Percentiles rank a stretch among this genome's conserved stretches.
Evolutionary conservation across 2,888 invertebrate species (phyloP).

Genomic region (Deilephila elpenor): DNA sequence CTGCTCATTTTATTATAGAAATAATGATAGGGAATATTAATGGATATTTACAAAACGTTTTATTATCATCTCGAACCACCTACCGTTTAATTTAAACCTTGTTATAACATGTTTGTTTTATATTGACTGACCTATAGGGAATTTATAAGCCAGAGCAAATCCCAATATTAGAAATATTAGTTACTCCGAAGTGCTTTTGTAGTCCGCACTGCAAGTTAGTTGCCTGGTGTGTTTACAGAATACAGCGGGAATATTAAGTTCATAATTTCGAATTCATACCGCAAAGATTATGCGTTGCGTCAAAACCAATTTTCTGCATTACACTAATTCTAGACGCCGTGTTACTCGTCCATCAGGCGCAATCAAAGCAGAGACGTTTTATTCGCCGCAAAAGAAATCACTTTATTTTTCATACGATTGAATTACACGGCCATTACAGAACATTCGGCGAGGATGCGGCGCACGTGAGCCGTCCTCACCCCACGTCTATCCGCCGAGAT

Average conservation of each 20-base stretch:
- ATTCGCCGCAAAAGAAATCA: constrained; percentile 49
- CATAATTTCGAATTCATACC: constrained; percentile 23
- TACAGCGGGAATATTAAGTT: neutral
- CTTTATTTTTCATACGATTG: constrained; percentile 57
- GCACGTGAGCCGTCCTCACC: constrained; percentile 55
- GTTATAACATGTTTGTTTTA: neutral
- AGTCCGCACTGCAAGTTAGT: neutral
- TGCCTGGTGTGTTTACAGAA: constrained; percentile 7
- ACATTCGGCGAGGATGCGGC: constrained; percentile 57
- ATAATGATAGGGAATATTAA: neutral
- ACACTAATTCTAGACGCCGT: constrained; percentile 42
- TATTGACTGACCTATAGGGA: no score
- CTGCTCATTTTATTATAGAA: neutral
- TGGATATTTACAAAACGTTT: neutral
- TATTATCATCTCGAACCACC: neutral
- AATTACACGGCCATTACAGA: constrained; percentile 70
- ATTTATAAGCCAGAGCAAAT: neutral
- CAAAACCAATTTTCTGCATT: constrained; percentile 40
- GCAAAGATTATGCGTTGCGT: constrained; percentile 10
- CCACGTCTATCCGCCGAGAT: constrained; percentile 52
- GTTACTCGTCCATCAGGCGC: constrained; percentile 41
- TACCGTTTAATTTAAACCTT: neutral
- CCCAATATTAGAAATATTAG: neutral
- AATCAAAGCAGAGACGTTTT: constrained; percentile 50
- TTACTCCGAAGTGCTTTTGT: neutral